Conservation (phyloP, 2,888 invertebrate genomes). For the Campopleginae sp. region DNA sequence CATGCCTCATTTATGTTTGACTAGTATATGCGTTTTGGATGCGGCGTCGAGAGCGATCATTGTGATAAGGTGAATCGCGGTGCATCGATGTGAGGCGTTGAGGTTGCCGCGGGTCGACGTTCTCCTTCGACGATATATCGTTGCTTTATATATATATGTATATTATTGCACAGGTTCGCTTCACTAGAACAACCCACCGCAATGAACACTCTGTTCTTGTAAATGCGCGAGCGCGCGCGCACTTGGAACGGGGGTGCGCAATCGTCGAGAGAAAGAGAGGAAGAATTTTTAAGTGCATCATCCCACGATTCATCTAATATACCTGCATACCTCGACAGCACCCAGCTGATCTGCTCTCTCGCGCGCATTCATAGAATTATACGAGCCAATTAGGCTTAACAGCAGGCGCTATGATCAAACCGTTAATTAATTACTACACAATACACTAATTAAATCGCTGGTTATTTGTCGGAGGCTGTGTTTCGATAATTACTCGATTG, state of each 20-base stretch:
- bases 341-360: conserved; percentile 53
- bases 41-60: not conserved
- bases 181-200: conserved; percentile 82
- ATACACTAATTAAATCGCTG: not conserved
- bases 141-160: not conserved
- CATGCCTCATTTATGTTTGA: conserved; percentile 35
- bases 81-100: conserved; percentile 39
- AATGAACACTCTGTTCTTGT: conserved; percentile 76
- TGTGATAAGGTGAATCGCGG: conserved; percentile 34
- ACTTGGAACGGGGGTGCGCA: conserved; percentile 36
- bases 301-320: conserved; percentile 68
- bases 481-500: not conserved
- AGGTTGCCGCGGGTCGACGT: conserved; percentile 65
- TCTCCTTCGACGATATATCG: conserved; percentile 54
- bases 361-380: conserved; percentile 28
- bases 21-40: conserved; percentile 1
- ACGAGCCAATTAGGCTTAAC: conserved; percentile 29
- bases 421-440: not conserved
- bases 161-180: conserved; percentile 64
- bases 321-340: conserved; percentile 31
- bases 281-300: conserved; percentile 79
- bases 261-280: conserved; percentile 26
- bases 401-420: not conserved
- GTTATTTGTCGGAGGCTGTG: not conserved
- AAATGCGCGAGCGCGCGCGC: conserved; percentile 12